Percentiles rank a stretch among this genome's conserved stretches.
These are phyloP conservation scores for Calidris pygmaea DNA, from an alignment of 2,113 vertebrate genomes.

Conservation along the genomic window DNA sequence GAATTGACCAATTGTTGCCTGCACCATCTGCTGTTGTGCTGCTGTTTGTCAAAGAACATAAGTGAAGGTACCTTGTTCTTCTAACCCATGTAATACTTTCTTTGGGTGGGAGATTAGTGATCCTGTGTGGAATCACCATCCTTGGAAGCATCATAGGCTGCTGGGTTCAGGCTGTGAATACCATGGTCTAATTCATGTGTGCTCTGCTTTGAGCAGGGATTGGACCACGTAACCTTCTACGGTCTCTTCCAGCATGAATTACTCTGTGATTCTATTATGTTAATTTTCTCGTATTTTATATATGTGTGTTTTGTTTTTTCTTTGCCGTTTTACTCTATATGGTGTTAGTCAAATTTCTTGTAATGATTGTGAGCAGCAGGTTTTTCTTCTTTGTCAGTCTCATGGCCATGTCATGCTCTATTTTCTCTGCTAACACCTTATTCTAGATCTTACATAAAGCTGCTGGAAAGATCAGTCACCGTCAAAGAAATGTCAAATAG, in stretches of 20 bases:
- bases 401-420: neutral
- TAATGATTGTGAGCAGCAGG: neutral
- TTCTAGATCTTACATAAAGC: neutral
- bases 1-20: neutral
- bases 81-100: neutral
- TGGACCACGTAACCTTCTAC: neutral
- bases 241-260: neutral
- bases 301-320: neutral
- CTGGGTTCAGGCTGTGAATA: neutral
- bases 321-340: neutral
- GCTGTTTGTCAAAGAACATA: neutral
- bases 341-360: neutral
- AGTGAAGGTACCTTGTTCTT: neutral
- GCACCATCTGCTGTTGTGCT: neutral
- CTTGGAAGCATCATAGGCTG: neutral
- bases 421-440: neutral
- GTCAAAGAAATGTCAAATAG: neutral
- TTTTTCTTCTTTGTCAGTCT: neutral
- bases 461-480: neutral
- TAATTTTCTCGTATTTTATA: neutral
- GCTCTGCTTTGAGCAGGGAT: neutral
- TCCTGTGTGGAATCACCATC: neutral
- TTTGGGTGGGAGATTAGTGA: neutral
- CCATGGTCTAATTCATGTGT: neutral
- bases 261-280: neutral